These are phyloP conservation scores for Fregata magnificens DNA, from an alignment of 2,113 vertebrate genomes.

Conservation along the genomic window DNA sequence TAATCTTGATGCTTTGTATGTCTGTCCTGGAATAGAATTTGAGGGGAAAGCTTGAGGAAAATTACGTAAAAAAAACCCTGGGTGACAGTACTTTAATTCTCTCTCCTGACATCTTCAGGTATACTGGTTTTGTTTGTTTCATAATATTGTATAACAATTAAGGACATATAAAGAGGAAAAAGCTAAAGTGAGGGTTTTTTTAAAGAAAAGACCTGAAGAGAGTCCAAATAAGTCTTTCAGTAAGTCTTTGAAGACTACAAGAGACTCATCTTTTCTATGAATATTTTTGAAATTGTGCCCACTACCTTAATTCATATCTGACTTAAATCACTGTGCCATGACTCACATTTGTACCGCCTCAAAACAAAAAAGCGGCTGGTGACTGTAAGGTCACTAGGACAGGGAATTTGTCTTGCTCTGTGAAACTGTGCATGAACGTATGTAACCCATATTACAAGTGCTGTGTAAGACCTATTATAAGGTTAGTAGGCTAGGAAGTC, in stretches of 20 bases:
- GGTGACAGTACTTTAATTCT: neutral
- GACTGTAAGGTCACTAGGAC: neutral
- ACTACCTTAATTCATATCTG: neutral
- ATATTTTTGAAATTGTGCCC: neutral
- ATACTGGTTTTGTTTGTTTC: neutral
- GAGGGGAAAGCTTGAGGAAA: neutral
- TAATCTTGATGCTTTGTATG: neutral
- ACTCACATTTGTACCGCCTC: neutral
- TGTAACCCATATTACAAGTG: neutral
- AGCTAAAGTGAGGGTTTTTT: neutral
- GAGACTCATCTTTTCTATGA: neutral
- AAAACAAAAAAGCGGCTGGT: neutral
- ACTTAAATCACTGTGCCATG: neutral
- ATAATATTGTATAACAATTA: neutral
- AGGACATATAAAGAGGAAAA: neutral
- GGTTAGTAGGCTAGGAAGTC: neutral
- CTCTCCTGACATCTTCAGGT: neutral
- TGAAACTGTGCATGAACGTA: fast-evolving
- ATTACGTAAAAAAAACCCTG: fast-evolving
- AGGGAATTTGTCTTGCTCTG: neutral
- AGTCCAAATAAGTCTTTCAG: neutral
- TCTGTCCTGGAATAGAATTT: neutral
- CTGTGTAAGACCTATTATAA: neutral
- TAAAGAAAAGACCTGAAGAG: neutral
- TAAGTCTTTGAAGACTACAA: neutral